Base-by-base conservation (phyloP, 1,140 invertebrate genomes). In the Procambarus clarkii region DNA sequence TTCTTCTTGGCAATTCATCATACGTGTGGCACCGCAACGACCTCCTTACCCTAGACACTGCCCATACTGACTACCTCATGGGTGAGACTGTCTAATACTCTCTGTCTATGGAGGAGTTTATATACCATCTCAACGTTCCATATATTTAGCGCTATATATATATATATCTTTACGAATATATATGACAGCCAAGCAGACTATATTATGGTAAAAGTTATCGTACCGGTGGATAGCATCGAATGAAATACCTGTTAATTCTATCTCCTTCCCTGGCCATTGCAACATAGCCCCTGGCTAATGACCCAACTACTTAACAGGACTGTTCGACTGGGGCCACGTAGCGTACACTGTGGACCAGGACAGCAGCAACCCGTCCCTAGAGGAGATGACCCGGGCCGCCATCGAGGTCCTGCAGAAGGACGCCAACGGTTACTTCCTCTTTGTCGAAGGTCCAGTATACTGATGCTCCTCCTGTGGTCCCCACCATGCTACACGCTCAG, bases 21-120 rank as follows among this genome's bases (percentile, higher is more conserved):
- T 96, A 92, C 96, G 97, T 94, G 94, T 97, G 80, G 96, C 96
- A 92, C 96, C 96, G 93, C 96, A 95, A 92, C 94, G 95, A 93
- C 64, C 93, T 94, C 2, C 60, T 94, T n/a, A 76, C 77, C 15
- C 84, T 97, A 18, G 96, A 96, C 93, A 94, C 95, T 0, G 93
- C 95, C 18, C 95, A 95, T 58, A 96, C 96, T 0, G 97, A 97
- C 83, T 96, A 97, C 94, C 94, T 98, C 8, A 94, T 98, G 21
- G 97, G 97, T 92, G 34, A 91, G 88, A 84, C 45, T 58, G 21
- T 54, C n/a, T 5, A 34, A 34, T 34, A 34, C 34, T 34, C 34
- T 34, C 34, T 34, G 34, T 34, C 34, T 34, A 34, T 34, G 34
- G 34, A 34, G 34, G 0, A 34, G 34, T 34, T 34, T 34, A 34